Base-by-base conservation (phyloP, 2,797 vertebrate species). In the Channallabes apus region DNA sequence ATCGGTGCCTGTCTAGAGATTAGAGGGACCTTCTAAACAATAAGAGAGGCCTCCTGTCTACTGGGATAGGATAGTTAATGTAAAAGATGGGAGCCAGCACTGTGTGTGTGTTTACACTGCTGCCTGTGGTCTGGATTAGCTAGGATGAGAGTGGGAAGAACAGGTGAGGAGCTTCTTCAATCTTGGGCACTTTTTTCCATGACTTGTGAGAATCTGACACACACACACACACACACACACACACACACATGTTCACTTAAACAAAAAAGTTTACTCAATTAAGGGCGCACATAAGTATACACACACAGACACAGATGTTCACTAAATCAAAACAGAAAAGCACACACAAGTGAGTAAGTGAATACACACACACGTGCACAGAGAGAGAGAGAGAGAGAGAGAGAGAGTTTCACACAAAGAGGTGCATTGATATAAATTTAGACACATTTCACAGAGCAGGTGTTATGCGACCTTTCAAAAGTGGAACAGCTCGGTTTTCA, bases 401-500 rank as follows among this genome's bases (percentile, higher is more conserved):
- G 58, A 79, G 76, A 71, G 27, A n/a, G 29, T 81, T 54, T 72
- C 22, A 69, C 62, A 85, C 80, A 88, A 88, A 88, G 85, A 85
- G 73, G 54, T 68, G 85, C 83, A 86, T 86, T 88, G 85, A 88
- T 82, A 80, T 64, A 84, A 82, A 82, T 80, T 88, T 88, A 86
- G 85, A 82, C 69, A 51, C 80, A 80, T 84, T 84, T 86, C 61
- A 82, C 82, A 86, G 82, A 80, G 82, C 82, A 88, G 80, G 87
- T 88, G 87, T 88, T 81, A 83, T 71, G 27, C 6, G 51, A 85
- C 81, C 80, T 83, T 56, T 80, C 54, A 76, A 35, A 79, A 62
- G 41, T 79, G 68, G 59, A 64, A 75, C 81, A 20, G 51, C 71
- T 73, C 73, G 6, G 67, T 86, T 82, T 82, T 86, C 54, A 67